Base-by-base conservation (phyloP, 2,888 invertebrate genomes). In the Drosophila quinaria region DNA sequence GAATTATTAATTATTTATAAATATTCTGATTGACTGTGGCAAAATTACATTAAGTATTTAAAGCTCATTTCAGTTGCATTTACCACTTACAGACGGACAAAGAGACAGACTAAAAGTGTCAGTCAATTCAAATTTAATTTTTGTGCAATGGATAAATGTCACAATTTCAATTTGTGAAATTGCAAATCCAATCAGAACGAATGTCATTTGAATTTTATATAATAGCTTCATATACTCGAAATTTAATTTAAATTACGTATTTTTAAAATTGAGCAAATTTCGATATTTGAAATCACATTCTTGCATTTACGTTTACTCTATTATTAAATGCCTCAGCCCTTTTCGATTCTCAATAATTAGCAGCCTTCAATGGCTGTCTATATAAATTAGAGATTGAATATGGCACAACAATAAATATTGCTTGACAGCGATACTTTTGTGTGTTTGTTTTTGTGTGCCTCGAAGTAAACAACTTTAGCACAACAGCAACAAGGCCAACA, bases 401-500 rank as follows among this genome's bases (percentile, higher is more conserved):
- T 65, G 64, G 19, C 55, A 61, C 68, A 55, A 54, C 80, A 71
- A 82, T 78, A 80, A 86, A 86, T 83, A 86, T 68, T 78, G 62
- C 52, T 67, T 70, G 84, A 71, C 84, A 81, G 47, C 59, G 52
- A 64, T 73, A 70, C 75, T 78, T 70, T 72, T 44, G 59, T 67
- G 47, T 42, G 50, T 25, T 54, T 47, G 51, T 66, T 51, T 60
- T 70, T 47, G 52, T 47, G 52, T 19, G 46, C 44, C 60, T 63
- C 29, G 51, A 31, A 70, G 78, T 77, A 84, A 89, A 89, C 77
- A 89, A 89, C 51, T 71, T 75, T 66, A 49, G 39, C 58, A 62
- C 50, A 55, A 60, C 51, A 42, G n/a, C 50, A 55, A 60, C 54
- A 42, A 17, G n/a, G n/a, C 37, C 37, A 31, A 37, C 60, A 19